Conservation (phyloP, 64 coral and sea anemone species). For the Montipora capricornis region DNA sequence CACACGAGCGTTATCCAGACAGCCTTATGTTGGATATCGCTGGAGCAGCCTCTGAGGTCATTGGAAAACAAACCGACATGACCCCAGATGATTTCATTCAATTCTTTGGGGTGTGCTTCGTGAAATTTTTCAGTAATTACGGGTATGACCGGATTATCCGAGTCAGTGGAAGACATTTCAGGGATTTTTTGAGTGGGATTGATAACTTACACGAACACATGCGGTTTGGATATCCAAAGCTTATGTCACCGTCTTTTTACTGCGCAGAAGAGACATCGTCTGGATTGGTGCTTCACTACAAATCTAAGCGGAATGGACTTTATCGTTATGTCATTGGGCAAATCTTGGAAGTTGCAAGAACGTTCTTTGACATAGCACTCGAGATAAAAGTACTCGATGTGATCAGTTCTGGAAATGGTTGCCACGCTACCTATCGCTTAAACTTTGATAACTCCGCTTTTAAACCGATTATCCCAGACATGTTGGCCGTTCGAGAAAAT, state of each 20-base stretch:
- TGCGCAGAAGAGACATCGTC: slow-evolving; percentile 82
- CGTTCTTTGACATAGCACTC: slow-evolving; percentile 47
- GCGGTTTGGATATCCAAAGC: slow-evolving; percentile 86
- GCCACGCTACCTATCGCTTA: slow-evolving; percentile 68
- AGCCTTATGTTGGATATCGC: slow-evolving; percentile 65
- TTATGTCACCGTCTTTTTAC: slow-evolving; percentile 81
- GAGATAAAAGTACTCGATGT: slow-evolving; percentile 37
- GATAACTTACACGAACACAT: slow-evolving; percentile 92
- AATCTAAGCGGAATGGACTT: slow-evolving; percentile 71
- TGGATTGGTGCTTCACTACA: slow-evolving; percentile 80
- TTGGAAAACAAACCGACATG: slow-evolving; percentile 66
- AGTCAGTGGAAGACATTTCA: slow-evolving; percentile 69
- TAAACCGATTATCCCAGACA: slow-evolving; percentile 57
- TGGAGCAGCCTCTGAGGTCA: slow-evolving; percentile 33
- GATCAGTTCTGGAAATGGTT: background rate
- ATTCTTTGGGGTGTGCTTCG: slow-evolving; percentile 86
- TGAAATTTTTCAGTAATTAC: slow-evolving; percentile 92
- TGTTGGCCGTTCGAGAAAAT: background rate
- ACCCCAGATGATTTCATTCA: slow-evolving; percentile 78
- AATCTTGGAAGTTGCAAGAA: slow-evolving; percentile 46
- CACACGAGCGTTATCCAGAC: slow-evolving; percentile 85
- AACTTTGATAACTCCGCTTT: slow-evolving; percentile 79
- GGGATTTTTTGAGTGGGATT: slow-evolving; percentile 81
- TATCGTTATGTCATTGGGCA: slow-evolving; percentile 84
- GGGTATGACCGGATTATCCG: slow-evolving; percentile 85